Percentiles rank a stretch among this genome's conserved stretches.
These are phyloP conservation scores for Halocaridina rubra DNA, from an alignment of 2,888 invertebrate species.

Conservation along the genomic window DNA sequence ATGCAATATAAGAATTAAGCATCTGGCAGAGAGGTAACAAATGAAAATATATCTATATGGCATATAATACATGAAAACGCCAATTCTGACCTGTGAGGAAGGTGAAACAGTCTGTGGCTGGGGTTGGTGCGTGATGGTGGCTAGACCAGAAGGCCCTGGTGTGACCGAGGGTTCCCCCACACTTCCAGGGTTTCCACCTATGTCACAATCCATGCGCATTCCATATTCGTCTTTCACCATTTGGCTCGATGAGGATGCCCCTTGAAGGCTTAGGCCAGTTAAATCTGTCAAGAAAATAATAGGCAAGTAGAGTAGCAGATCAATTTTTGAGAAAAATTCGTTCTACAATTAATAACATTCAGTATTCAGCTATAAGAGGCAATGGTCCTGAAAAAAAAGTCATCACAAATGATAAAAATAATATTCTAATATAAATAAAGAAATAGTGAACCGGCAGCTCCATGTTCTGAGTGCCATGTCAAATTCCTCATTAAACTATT, in stretches of 20 bases:
- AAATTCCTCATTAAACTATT: too few relatives aligned
- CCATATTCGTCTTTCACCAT: slow-evolving; percentile 93
- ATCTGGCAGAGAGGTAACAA: too few relatives aligned
- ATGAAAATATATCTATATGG: too few relatives aligned
- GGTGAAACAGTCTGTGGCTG: neutral
- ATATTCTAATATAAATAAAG: too few relatives aligned
- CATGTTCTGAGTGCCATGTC: too few relatives aligned
- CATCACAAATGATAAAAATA: too few relatives aligned
- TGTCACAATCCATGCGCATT: slow-evolving; percentile 72
- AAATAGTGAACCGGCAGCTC: too few relatives aligned
- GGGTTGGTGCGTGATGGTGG: slow-evolving; percentile 37
- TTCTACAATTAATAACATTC: too few relatives aligned
- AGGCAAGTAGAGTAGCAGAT: neutral
- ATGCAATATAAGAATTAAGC: too few relatives aligned
- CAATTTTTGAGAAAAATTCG: neutral
- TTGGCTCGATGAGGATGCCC: slow-evolving; percentile 80
- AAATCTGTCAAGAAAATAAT: slow-evolving; percentile 75
- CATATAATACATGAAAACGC: too few relatives aligned
- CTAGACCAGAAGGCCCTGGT: slow-evolving; percentile 53
- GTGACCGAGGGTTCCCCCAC: slow-evolving; percentile 66
- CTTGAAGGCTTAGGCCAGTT: slow-evolving; percentile 87
- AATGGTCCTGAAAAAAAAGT: too few relatives aligned
- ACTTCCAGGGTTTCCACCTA: slow-evolving; percentile 67
- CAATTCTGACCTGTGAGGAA: slow-evolving; percentile 29
- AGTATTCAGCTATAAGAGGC: too few relatives aligned